A percentile compares a stretch with the other conserved stretches of the same genome.
These are phyloP conservation scores for Lagorchestes hirsutus DNA, from an alignment of 2,797 vertebrate species.

Conservation along the genomic window DNA sequence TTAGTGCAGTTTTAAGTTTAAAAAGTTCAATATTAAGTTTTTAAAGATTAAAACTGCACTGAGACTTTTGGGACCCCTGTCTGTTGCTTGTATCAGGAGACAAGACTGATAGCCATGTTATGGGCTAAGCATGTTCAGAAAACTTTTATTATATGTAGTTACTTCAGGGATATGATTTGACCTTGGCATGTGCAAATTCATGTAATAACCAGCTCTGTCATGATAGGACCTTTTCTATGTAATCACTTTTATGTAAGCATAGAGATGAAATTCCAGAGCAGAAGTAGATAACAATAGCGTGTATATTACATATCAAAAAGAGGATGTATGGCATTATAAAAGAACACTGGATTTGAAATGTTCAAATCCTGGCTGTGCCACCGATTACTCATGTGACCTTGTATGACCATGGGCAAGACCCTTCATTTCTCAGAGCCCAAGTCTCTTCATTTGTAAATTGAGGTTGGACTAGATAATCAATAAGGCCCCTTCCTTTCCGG, in stretches of 20 bases:
- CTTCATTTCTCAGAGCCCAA: neutral
- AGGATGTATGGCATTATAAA: neutral
- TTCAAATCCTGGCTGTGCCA: neutral
- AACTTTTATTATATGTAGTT: conserved; percentile 24
- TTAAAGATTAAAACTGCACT: neutral
- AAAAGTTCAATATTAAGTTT: neutral
- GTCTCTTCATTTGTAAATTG: neutral
- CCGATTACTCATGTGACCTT: neutral
- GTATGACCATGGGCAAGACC: neutral
- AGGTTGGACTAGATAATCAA: neutral
- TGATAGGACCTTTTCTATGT: conserved; percentile 1
- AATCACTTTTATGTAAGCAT: conserved; percentile 14
- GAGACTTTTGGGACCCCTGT: neutral
- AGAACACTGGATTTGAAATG: neutral
- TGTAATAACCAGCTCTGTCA: conserved; percentile 33
- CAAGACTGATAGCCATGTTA: neutral
- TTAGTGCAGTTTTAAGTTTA: neutral
- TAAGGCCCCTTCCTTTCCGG: neutral
- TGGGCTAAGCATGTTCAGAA: neutral
- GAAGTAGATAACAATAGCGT: conserved; percentile 8
- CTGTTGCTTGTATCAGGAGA: neutral
- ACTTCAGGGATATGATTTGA: conserved; percentile 60
- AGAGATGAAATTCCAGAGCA: conserved; percentile 29
- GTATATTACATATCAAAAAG: neutral
- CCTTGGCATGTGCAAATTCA: conserved; percentile 16